Evolutionary conservation across 2,888 invertebrate genomes (phyloP).

Genomic region (Anorthoa munda): DNA sequence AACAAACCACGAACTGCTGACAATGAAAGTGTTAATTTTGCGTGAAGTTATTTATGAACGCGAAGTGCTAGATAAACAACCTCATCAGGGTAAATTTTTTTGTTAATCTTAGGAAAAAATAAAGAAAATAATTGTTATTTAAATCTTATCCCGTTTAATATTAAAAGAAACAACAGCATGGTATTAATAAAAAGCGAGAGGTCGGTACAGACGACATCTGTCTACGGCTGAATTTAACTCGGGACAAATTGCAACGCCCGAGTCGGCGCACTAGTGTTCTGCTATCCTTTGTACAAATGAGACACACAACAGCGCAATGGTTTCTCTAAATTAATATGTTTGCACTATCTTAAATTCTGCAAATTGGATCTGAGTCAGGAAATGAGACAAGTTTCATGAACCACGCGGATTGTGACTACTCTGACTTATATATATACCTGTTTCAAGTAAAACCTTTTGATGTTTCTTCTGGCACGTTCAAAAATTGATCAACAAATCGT

Average conservation of each 20-base stretch:
- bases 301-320: conserved; percentile 83
- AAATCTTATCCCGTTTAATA: conserved; percentile 38
- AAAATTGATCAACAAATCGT: conserved; percentile 56
- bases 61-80: conserved; percentile 2
- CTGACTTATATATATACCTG: conserved; percentile 15
- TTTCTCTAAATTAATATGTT: conserved; percentile 83
- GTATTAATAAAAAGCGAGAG: conserved; percentile 74
- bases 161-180: conserved; percentile 53
- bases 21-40: conserved; percentile 65
- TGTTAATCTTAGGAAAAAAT: not conserved
- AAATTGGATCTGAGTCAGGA: conserved; percentile 61
- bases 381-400: conserved; percentile 54
- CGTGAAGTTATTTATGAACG: conserved; percentile 33
- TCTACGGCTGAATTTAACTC: conserved; percentile 87
- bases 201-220: conserved; percentile 84
- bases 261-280: conserved; percentile 68
- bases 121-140: conserved; percentile 15
- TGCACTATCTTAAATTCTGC: conserved; percentile 71
- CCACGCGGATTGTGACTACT: conserved; percentile 19
- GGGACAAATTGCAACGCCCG: conserved; percentile 86
- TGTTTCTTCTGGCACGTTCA: conserved; percentile 36
- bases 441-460: conserved; percentile 37
- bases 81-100: not conserved
- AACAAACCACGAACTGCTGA: conserved; percentile 78
- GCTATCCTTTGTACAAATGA: conserved; percentile 84